A percentile compares a stretch with the other conserved stretches of the same genome.
Conservation (phyloP, 2,888 invertebrate genomes). For the Cylindroiulus punctatus region DNA sequence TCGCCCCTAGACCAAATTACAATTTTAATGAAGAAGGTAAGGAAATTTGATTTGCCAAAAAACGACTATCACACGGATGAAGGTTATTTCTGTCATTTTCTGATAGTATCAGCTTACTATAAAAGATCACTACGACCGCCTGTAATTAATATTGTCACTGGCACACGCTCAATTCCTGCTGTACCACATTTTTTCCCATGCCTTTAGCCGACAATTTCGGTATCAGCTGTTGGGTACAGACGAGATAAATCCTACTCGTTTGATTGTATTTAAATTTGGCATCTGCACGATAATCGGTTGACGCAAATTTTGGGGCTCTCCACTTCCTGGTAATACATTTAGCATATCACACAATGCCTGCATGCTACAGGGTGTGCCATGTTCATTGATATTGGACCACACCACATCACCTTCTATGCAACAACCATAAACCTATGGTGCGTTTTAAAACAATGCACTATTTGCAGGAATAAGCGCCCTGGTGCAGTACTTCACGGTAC, state of each 20-base stretch:
- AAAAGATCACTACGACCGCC: background rate
- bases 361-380: background rate
- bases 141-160: background rate
- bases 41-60: background rate
- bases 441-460: too few species aligned
- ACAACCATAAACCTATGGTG: too few species aligned
- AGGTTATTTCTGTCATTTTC: background rate
- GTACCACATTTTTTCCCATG: background rate
- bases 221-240: background rate
- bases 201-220: background rate
- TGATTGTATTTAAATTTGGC: constrained; percentile 1
- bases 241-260: background rate
- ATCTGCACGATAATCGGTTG: background rate
- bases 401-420: too few species aligned
- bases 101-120: background rate
- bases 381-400: background rate
- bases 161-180: background rate
- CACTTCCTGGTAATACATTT: background rate
- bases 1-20: background rate
- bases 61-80: background rate
- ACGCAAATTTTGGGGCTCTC: background rate
- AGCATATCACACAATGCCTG: background rate
- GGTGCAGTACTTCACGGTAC: too few species aligned
- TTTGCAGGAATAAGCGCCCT: too few species aligned
- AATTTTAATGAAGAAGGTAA: background rate